A percentile compares a stretch with the other conserved stretches of the same genome.
These are phyloP conservation scores for Cerceris rybyensis DNA, from an alignment of 2,888 invertebrate genomes.

Conservation along the genomic window DNA sequence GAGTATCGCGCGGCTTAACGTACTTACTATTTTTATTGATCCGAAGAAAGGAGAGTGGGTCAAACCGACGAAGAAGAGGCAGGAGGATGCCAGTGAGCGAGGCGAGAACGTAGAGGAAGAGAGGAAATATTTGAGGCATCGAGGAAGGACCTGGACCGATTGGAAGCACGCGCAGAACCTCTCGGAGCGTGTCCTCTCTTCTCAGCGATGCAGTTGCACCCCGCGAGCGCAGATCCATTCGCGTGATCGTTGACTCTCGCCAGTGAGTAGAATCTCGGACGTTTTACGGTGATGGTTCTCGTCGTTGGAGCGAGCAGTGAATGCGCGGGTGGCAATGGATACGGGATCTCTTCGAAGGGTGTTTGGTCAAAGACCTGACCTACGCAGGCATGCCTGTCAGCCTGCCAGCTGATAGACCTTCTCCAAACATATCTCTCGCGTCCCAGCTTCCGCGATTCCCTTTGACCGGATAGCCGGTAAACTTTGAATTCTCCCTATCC, in stretches of 20 bases:
- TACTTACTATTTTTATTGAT: conserved; percentile 24
- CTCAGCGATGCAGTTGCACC: conserved; percentile 66
- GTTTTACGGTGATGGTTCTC: neutral
- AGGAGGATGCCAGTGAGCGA: conserved; percentile 37
- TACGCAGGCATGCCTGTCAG: no score
- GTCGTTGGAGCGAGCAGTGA: no score
- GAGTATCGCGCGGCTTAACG: neutral
- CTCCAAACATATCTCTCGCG: no score
- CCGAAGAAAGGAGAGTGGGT: conserved; percentile 32
- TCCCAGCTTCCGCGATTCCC: no score
- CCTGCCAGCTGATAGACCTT: no score
- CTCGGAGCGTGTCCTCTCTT: conserved; percentile 16
- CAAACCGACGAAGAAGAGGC: conserved; percentile 10
- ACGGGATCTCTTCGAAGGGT: no score
- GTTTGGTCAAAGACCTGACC: no score
- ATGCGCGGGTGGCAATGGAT: no score
- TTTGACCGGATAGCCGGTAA: no score
- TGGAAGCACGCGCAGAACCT: conserved; percentile 31
- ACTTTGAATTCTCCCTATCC: no score
- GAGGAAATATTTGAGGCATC: conserved; percentile 26
- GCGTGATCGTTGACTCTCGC: conserved; percentile 66
- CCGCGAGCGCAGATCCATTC: conserved; percentile 54
- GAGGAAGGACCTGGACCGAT: conserved; percentile 29
- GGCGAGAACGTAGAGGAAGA: conserved; percentile 40
- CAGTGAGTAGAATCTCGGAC: conserved; percentile 60